These are phyloP conservation scores for Sebastes melanostomus DNA, from an alignment of 2,797 vertebrate genomes.

Conservation along the genomic window DNA sequence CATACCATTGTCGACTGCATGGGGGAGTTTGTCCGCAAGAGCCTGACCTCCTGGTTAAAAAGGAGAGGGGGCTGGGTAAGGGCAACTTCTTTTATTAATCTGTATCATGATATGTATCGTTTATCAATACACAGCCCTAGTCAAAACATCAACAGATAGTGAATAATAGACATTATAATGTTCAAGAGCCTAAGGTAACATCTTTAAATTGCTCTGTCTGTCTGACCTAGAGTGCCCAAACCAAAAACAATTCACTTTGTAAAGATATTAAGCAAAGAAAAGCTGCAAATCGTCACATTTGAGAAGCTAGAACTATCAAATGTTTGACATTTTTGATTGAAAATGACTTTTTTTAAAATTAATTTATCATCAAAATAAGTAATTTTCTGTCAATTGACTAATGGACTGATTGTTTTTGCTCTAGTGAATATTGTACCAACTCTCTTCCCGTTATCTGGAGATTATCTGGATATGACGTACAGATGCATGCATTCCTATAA, in stretches of 20 bases:
- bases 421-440: neutral
- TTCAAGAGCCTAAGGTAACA: neutral
- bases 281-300: neutral
- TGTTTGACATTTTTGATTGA: neutral
- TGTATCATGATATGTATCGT: too few relatives aligned
- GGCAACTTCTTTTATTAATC: neutral
- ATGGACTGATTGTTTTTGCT: neutral
- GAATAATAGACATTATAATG: neutral
- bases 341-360: neutral
- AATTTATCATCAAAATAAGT: neutral
- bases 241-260: neutral
- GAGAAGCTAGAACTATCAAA: neutral
- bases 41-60: constrained; percentile 90
- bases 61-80: constrained; percentile 97
- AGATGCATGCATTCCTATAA: neutral
- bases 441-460: neutral
- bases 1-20: constrained; percentile 96
- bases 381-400: neutral
- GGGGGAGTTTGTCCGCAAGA: constrained; percentile 95
- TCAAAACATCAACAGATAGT: neutral
- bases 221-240: neutral
- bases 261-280: neutral
- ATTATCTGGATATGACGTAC: neutral
- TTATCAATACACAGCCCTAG: too few relatives aligned
- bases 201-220: neutral